Evolutionary conservation across 1,140 invertebrate genomes (phyloP).

Genomic region (Bombyx mori): DNA sequence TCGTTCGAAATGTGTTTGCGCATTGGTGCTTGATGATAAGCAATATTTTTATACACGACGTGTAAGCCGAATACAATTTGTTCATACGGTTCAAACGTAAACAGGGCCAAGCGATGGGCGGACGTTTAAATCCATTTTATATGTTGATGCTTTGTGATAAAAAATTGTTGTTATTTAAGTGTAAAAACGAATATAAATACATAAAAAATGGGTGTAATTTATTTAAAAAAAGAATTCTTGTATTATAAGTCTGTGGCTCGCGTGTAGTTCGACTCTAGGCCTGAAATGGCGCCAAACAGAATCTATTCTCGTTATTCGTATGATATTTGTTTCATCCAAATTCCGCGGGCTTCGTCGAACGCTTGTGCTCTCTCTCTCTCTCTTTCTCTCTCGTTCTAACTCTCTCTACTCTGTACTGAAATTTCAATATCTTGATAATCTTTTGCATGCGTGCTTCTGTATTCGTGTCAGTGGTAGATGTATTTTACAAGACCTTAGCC

Average conservation of each 20-base stretch:
- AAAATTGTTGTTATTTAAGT: conserved; percentile 62
- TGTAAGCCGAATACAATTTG: conserved; percentile 15
- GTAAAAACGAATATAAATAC: conserved; percentile 59
- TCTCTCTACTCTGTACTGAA: conserved; percentile 7
- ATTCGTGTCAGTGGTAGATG: conserved; percentile 22
- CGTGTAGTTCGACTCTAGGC: conserved; percentile 42
- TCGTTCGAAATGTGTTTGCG: conserved; percentile 30
- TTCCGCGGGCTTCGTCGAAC: conserved; percentile 26
- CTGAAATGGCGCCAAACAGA: conserved; percentile 47
- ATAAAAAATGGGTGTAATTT: conserved; percentile 36
- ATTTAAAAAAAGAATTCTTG: conserved; percentile 36
- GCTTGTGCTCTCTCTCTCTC: conserved; percentile 3
- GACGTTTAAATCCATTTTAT: conserved; percentile 26
- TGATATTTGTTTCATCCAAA: conserved; percentile 65
- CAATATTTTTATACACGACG: conserved; percentile 68
- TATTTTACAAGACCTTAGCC: conserved; percentile 47
- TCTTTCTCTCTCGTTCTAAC: conserved; percentile 8
- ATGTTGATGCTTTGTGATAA: conserved; percentile 68
- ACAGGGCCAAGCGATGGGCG: conserved; percentile 15
- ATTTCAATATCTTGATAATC: conserved; percentile 59
- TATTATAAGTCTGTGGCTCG: conserved; percentile 51
- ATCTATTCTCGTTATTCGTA: conserved; percentile 45
- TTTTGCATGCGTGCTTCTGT: conserved; percentile 69
- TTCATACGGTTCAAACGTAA: conserved; percentile 56
- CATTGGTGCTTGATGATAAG: conserved; percentile 68